Conservation (phyloP, 2,888 invertebrate genomes). For the Aricia artaxerxes region DNA sequence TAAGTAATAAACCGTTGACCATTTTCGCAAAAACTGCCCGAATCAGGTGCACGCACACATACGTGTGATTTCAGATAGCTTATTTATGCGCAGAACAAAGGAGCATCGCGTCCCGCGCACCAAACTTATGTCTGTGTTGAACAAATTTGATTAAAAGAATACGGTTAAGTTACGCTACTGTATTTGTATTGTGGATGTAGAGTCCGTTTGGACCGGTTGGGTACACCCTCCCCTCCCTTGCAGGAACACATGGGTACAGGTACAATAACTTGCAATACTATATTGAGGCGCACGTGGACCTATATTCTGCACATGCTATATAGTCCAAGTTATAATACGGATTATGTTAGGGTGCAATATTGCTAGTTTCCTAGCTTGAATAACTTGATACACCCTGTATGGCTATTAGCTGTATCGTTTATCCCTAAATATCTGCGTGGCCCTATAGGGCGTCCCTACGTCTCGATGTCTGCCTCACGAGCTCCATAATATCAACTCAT, state of each 20-base stretch:
- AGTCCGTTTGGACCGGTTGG: slow-evolving; percentile 65
- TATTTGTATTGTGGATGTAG: slow-evolving; percentile 42
- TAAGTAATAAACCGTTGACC: background rate
- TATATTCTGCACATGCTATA: background rate
- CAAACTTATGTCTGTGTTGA: background rate
- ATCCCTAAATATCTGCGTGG: too few relatives aligned
- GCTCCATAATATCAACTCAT: background rate
- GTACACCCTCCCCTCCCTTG: slow-evolving; percentile 50
- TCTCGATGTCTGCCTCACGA: background rate
- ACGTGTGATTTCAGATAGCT: background rate
- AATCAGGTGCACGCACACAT: background rate
- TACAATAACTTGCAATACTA: slow-evolving; percentile 26
- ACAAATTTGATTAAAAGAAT: background rate
- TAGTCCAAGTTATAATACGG: background rate
- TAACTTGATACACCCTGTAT: too few relatives aligned
- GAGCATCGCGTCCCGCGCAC: background rate
- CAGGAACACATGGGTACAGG: slow-evolving; percentile 37
- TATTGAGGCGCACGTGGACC: slow-evolving; percentile 2
- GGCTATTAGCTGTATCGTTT: too few relatives aligned
- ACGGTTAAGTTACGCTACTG: background rate
- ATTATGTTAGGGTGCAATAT: background rate
- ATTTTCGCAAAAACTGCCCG: background rate
- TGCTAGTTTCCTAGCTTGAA: background rate
- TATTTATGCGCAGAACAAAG: background rate
- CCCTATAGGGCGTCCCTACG: background rate